Base-by-base conservation (phyloP, 1,140 invertebrate species). In the Lepidurus arcticus region DNA sequence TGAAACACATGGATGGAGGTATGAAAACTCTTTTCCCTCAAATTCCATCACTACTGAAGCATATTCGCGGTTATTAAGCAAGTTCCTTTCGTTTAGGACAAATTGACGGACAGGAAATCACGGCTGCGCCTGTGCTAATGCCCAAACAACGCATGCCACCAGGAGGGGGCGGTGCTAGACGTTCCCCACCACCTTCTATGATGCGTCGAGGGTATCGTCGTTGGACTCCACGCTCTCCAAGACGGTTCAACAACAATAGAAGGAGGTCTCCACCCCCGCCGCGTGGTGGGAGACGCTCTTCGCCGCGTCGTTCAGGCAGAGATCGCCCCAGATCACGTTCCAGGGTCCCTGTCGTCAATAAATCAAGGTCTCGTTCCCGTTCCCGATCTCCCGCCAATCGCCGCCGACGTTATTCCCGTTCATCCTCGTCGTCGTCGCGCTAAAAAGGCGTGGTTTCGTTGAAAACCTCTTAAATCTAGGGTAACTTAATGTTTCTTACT, bases 1-100 rank as follows among this genome's bases (percentile, higher is more conserved):
- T 98, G 90, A 98, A 98, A 86, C 95, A 98, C 82, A 99, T 99
- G 97, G 96, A 99, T 87, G 97, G 97, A 85, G 97, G 94, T 90
- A 87, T 83, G 73, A 44, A 73, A 24, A 44, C 42, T 79, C 21
- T 7, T 76, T 8, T 34, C 24, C 16, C 42, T 78, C 6, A 44
- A 78, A 42, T 43, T 44, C 26, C n/a, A 77, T 43, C 76, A 43
- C 77, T 73, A 81, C 78, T 73, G 79, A 73, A 53, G 76, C 16
- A 44, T 47, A 21, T 73, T 42, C n/a, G 3, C 11, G 42, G 21
- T 10, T 65, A 13, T 1, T 34, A 42, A 26, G 13, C 74, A 26
- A 80, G 74, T 24, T 80, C 16, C 42, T 44, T 1, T 80, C 65
- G 65, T 80, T 73, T 76, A 87, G 86, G 86, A 78, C 88, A 89